Conservation (phyloP, 2,888 invertebrate species). For the Zootermopsis nevadensis region DNA sequence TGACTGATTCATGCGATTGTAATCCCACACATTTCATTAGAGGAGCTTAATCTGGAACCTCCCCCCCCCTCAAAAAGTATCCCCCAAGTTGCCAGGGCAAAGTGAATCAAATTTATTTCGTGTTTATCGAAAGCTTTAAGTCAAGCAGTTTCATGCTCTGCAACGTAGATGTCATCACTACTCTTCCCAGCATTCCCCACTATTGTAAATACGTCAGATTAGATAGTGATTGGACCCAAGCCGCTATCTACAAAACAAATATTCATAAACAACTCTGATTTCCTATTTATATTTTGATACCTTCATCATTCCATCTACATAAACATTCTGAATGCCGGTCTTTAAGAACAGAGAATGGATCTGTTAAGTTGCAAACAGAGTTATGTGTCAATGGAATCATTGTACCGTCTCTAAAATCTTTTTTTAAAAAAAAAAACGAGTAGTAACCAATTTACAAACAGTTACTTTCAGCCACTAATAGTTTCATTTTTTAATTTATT, state of each 20-base stretch:
- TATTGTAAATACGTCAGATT: conserved; percentile 8
- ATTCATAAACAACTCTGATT: background rate
- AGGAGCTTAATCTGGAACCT: no score
- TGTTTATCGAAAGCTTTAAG: background rate
- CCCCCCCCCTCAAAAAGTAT: no score
- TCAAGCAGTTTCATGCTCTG: background rate
- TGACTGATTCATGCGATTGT: no score
- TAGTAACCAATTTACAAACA: no score
- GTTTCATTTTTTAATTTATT: no score
- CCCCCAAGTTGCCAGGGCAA: no score
- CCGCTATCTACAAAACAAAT: background rate
- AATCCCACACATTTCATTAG: no score
- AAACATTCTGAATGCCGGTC: background rate
- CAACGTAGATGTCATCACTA: background rate
- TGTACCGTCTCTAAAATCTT: background rate
- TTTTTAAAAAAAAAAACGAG: no score
- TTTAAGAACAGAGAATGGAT: background rate
- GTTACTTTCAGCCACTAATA: no score
- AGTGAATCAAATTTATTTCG: no score
- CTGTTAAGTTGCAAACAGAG: background rate
- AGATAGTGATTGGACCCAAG: conserved; percentile 6
- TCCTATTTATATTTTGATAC: conserved; percentile 1
- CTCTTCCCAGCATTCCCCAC: background rate
- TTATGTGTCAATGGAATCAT: background rate
- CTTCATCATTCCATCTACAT: background rate